These are phyloP conservation scores for Corbicula japonica DNA, from an alignment of 2,888 invertebrate genomes.

Conservation along the genomic window DNA sequence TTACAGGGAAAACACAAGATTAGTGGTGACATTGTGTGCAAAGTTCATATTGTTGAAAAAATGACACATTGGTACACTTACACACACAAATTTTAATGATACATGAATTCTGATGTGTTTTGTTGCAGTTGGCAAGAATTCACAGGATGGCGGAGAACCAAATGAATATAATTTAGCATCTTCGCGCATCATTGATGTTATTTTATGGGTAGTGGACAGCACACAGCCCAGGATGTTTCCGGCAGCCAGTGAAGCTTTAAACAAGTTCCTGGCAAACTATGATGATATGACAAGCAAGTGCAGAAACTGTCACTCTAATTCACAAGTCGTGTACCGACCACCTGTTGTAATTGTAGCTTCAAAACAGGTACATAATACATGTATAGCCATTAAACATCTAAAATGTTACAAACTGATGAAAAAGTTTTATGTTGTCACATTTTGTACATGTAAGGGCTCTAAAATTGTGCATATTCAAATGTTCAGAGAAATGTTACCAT, in stretches of 20 bases:
- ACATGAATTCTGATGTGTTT: background rate
- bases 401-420: too few relatives aligned
- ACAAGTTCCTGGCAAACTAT: constrained; percentile 17
- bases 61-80: background rate
- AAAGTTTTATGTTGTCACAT: too few relatives aligned
- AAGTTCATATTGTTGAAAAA: too few relatives aligned
- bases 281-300: constrained; percentile 9
- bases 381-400: too few relatives aligned
- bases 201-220: constrained; percentile 57
- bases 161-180: background rate
- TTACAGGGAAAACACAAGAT: too few relatives aligned
- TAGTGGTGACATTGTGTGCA: too few relatives aligned
- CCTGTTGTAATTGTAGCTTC: constrained; percentile 53
- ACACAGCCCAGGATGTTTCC: constrained; percentile 20
- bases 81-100: background rate
- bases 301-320: background rate
- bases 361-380: constrained; percentile 53
- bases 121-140: background rate
- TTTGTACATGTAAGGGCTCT: too few relatives aligned
- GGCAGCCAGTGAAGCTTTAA: constrained; percentile 28
- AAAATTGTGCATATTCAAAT: too few relatives aligned
- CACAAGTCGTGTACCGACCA: constrained; percentile 25
- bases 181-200: constrained; percentile 24
- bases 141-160: background rate
- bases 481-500: too few relatives aligned